Base-by-base conservation (phyloP, 2,113 vertebrate species). In the Heterotis niloticus region DNA sequence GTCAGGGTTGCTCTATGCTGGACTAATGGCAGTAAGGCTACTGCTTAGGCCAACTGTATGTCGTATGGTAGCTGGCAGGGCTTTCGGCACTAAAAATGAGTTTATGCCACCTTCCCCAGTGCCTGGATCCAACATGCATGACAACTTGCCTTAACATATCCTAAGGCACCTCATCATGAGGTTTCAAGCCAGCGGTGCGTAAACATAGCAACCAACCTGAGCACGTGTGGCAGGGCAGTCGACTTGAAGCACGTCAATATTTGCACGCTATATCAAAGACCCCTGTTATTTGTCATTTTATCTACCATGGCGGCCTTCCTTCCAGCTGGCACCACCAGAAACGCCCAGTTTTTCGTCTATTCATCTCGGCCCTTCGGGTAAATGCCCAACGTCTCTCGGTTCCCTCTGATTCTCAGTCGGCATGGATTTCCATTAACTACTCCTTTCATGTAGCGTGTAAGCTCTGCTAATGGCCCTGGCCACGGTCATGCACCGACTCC, bases 211-310 rank as follows among this genome's bases (percentile, higher is more conserved):
- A 59, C 44, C 66, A 13, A 78, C 84, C 84, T 29, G 85, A 85
- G 90, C 88, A 89, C 88, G 90, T 91, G 88, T 84, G 87, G 82
- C 62, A 80, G 76, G 80, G 82, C 84, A 80, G 81, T 81, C 85
- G 77, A 81, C 79, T 81, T 57, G 85, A 83, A 88, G 83, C 70
- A 79, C 85, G 81, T 90, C 87, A 91, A 88, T 88, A 90, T 92
- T 91, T 87, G 66, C 82, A 20, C 78, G 80, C 13, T 4, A 79
- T 83, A 84, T 93, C 84, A 91, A 88, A 89, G 88, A 0, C 0
- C 70, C 76, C 82, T 89, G 88, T 89, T 85, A 85, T 83, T 81
- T 82, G 83, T 86, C 79, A 82, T 78, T 76, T 82, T 67, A 24
- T 60, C 69, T 54, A 77, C 54, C 52, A 81, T 76, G 78, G 81